phyloP scores from a whole-genome alignment of 2,113 vertebrate species.

The Falco punctatus region DNA sequence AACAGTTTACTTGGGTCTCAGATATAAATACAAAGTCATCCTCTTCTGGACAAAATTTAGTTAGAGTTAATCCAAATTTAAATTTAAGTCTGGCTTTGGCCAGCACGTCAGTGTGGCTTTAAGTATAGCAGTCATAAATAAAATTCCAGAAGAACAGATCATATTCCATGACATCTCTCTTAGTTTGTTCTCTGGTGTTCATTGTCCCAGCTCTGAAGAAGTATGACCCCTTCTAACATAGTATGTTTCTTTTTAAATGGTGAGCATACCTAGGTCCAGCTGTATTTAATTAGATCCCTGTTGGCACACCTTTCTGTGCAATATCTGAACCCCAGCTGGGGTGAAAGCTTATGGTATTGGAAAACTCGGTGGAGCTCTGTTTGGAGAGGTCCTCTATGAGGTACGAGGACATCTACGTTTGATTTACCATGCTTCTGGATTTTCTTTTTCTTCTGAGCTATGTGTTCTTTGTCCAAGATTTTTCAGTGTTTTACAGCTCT shows the following conservation, averaged over 20 bases:
- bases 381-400: background rate
- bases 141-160: conserved; percentile 27
- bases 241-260: background rate
- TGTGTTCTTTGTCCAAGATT: background rate
- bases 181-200: background rate
- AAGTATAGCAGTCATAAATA: background rate
- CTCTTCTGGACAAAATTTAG: conserved; percentile 21
- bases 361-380: background rate
- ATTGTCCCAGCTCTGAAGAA: background rate
- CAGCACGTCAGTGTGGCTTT: background rate
- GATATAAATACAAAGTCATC: conserved; percentile 1
- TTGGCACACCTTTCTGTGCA: background rate
- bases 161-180: background rate
- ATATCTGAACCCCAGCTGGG: background rate
- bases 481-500: background rate
- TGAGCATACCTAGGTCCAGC: background rate
- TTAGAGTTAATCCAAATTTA: conserved; percentile 50
- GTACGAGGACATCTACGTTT: background rate
- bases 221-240: background rate
- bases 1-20: background rate
- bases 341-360: background rate
- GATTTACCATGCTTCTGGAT: background rate
- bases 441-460: background rate
- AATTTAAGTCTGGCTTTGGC: conserved; percentile 25
- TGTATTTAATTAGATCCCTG: background rate